Evolutionary conservation across 2,113 vertebrate genomes (phyloP).

Genomic region (Triplophysa rosa): DNA sequence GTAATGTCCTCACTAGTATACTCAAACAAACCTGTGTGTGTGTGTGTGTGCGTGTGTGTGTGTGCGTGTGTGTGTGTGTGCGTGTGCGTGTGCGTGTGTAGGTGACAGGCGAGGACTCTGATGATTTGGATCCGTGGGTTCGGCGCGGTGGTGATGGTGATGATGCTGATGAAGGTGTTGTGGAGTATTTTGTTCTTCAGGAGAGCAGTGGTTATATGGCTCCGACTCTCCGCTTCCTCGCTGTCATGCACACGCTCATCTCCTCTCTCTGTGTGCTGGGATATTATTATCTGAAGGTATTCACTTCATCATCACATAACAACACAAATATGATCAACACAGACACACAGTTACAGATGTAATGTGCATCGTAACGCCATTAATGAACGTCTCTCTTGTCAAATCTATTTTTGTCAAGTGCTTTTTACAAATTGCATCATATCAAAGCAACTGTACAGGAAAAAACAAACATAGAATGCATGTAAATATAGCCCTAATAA

Average conservation of each 20-base stretch:
- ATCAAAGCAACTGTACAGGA: too few relatives aligned
- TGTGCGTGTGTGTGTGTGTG: too few relatives aligned
- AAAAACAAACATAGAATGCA: too few relatives aligned
- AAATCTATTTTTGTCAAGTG: too few relatives aligned
- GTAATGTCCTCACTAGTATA: too few relatives aligned
- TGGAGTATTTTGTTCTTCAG: constrained; percentile 94
- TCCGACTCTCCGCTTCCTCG: constrained; percentile 85
- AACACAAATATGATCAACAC: neutral
- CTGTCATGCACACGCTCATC: constrained; percentile 91
- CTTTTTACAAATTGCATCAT: too few relatives aligned
- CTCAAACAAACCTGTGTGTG: too few relatives aligned
- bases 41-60: too few relatives aligned
- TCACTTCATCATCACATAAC: too few relatives aligned
- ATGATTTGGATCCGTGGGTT: constrained; percentile 89
- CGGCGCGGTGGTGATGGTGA: constrained; percentile 79
- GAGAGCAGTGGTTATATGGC: constrained; percentile 99
- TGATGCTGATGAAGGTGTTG: constrained; percentile 78
- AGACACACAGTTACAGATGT: neutral
- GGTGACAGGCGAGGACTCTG: constrained; percentile 92
- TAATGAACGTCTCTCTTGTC: too few relatives aligned
- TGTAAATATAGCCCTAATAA: too few relatives aligned
- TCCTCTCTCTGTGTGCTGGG: constrained; percentile 96
- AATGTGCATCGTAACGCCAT: neutral
- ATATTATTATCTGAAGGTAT: constrained; percentile 95
- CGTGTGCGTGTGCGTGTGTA: constrained; percentile 55